Evolutionary conservation across 1,140 invertebrate species (phyloP).

Genomic region (Pachyrhynchus sulphureomaculatus): DNA sequence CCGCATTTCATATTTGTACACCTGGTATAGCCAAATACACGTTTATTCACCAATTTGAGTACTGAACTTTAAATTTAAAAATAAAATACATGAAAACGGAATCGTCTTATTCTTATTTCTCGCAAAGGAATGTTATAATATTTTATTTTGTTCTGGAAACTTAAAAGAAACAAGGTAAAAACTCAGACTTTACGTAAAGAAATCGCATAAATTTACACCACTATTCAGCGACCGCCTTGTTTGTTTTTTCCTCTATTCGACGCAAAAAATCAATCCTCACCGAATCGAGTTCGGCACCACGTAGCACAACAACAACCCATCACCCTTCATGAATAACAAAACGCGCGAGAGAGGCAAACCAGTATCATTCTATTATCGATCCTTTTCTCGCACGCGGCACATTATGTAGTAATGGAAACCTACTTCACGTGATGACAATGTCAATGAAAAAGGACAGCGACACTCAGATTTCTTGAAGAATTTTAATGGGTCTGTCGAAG

Average conservation of each 20-base stretch:
- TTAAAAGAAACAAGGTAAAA: no score
- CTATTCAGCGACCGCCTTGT: background rate
- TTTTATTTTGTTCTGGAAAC: no score
- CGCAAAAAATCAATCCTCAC: constrained; percentile 22
- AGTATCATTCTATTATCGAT: constrained; percentile 10
- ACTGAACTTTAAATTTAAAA: no score
- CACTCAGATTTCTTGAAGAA: constrained; percentile 24
- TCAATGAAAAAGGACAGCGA: constrained; percentile 34
- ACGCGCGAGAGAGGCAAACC: constrained; percentile 12
- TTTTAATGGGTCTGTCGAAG: constrained; percentile 29
- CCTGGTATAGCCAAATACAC: no score
- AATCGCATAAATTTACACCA: no score
- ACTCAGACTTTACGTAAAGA: no score
- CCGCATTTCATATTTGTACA: no score
- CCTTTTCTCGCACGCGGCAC: background rate
- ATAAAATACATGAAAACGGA: no score
- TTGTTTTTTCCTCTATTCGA: background rate
- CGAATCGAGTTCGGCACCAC: constrained; percentile 24
- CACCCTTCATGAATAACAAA: constrained; percentile 25
- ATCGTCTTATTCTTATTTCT: no score
- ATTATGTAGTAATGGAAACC: constrained; percentile 24
- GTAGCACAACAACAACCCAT: constrained; percentile 26
- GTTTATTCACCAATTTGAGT: no score
- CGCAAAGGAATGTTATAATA: no score
- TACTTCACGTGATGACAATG: constrained; percentile 32